phyloP scores from a whole-genome alignment of 2,113 vertebrate species.

The Seriola aureovittata region DNA sequence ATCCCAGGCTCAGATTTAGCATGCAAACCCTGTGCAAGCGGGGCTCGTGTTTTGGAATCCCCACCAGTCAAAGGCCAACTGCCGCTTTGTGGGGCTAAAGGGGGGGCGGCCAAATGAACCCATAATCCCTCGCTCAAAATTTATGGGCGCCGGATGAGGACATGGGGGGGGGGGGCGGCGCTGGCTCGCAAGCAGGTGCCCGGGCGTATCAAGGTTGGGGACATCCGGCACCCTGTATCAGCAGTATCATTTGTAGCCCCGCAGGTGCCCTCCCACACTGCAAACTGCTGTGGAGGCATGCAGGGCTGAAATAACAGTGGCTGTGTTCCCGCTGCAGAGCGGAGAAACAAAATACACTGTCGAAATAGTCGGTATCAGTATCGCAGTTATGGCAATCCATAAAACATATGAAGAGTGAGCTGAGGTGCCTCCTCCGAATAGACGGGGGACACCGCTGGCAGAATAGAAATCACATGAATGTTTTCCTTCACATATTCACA shows the following conservation, averaged over 20 bases:
- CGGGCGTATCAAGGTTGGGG: constrained; percentile 45
- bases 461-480: constrained; percentile 42
- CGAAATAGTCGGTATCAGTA: constrained; percentile 52
- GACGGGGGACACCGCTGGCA: background rate
- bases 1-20: constrained; percentile 56
- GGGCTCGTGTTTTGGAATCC: constrained; percentile 50
- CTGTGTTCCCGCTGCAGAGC: constrained; percentile 42
- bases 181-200: constrained; percentile 27
- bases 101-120: constrained; percentile 35
- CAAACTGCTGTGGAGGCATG: constrained; percentile 30
- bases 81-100: constrained; percentile 33
- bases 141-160: constrained; percentile 34
- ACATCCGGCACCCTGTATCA: constrained; percentile 58
- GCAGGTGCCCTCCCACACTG: constrained; percentile 50
- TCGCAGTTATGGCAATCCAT: constrained; percentile 60
- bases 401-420: constrained; percentile 55
- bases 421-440: constrained; percentile 37
- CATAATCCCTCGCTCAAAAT: constrained; percentile 57
- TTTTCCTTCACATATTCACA: constrained; percentile 38
- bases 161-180: constrained; percentile 5
- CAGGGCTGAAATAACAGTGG: constrained; percentile 53
- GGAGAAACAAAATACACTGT: constrained; percentile 50
- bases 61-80: constrained; percentile 48
- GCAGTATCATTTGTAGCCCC: constrained; percentile 70
- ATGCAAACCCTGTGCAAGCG: constrained; percentile 56